Evolutionary conservation across 2,797 vertebrate genomes (phyloP).

Genomic region (Mormyrus hasselquistii): DNA sequence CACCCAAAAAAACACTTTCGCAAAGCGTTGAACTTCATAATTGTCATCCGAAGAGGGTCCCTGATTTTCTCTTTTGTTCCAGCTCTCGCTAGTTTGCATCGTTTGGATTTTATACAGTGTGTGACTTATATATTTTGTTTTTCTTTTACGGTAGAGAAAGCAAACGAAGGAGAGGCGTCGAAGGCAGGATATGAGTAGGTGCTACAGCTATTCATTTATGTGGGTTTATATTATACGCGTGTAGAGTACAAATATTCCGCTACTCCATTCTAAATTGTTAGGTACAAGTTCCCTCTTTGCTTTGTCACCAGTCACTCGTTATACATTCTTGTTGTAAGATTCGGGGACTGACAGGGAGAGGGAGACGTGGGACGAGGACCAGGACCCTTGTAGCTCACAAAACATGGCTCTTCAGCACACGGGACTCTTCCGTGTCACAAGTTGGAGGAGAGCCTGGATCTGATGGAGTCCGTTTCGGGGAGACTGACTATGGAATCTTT

Average conservation of each 20-base stretch:
- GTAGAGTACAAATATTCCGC: slow-evolving; percentile 53
- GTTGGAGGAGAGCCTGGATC: slow-evolving; percentile 90
- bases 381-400: not conserved
- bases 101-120: slow-evolving; percentile 36
- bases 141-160: slow-evolving; percentile 41
- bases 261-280: slow-evolving; percentile 37
- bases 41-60: slow-evolving; percentile 41
- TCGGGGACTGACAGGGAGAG: slow-evolving; percentile 19
- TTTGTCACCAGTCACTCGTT: slow-evolving; percentile 37
- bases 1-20: slow-evolving; percentile 26
- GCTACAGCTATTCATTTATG: slow-evolving; percentile 41
- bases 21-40: slow-evolving; percentile 36
- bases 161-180: slow-evolving; percentile 38
- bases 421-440: slow-evolving; percentile 72
- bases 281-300: slow-evolving; percentile 31
- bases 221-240: slow-evolving; percentile 35
- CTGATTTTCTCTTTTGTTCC: slow-evolving; percentile 42
- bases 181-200: slow-evolving; percentile 33
- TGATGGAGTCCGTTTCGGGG: slow-evolving; percentile 76
- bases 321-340: slow-evolving; percentile 59
- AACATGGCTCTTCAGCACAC: slow-evolving; percentile 16
- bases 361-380: slow-evolving; percentile 19
- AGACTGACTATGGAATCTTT: slow-evolving; percentile 73
- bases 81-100: slow-evolving; percentile 36
- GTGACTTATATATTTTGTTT: slow-evolving; percentile 35